These are phyloP conservation scores for Callipepla squamata DNA, from an alignment of 2,113 vertebrate species.

Conservation along the genomic window DNA sequence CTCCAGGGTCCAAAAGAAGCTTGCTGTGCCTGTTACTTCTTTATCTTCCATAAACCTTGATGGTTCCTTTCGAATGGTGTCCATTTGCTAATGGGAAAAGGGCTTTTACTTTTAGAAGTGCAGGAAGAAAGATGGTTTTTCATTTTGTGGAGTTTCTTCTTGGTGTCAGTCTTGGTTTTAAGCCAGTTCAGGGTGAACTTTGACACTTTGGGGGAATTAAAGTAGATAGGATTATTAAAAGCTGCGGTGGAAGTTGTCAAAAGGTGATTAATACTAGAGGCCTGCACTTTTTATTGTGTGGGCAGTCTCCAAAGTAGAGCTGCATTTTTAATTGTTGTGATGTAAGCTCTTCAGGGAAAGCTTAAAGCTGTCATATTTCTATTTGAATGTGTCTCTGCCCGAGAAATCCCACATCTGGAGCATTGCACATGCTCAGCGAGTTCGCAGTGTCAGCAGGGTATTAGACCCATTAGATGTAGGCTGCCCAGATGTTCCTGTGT, in stretches of 20 bases:
- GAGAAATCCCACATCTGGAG: accelerated
- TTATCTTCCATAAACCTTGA: not conserved
- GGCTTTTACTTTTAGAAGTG: not conserved
- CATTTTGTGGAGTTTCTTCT: not conserved
- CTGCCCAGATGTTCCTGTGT: not conserved
- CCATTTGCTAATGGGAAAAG: not conserved
- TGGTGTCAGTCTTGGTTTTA: not conserved
- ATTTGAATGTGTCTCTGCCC: not conserved
- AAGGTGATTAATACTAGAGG: conserved; percentile 9
- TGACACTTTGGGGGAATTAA: not conserved
- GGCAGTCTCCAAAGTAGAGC: not conserved
- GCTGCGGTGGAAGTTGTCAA: not conserved
- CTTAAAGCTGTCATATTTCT: not conserved
- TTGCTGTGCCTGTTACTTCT: not conserved
- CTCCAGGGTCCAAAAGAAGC: not conserved
- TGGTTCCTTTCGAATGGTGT: not conserved
- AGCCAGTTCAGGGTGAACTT: not conserved
- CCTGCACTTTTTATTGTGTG: not conserved
- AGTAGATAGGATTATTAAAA: not conserved
- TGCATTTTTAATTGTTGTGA: not conserved
- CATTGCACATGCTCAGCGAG: not conserved
- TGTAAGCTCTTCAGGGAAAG: not conserved
- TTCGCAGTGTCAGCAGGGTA: not conserved
- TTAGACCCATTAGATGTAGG: not conserved
- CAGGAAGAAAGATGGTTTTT: not conserved